Conservation (phyloP, 2,113 vertebrate species). For the Cyanoderma ruficeps region DNA sequence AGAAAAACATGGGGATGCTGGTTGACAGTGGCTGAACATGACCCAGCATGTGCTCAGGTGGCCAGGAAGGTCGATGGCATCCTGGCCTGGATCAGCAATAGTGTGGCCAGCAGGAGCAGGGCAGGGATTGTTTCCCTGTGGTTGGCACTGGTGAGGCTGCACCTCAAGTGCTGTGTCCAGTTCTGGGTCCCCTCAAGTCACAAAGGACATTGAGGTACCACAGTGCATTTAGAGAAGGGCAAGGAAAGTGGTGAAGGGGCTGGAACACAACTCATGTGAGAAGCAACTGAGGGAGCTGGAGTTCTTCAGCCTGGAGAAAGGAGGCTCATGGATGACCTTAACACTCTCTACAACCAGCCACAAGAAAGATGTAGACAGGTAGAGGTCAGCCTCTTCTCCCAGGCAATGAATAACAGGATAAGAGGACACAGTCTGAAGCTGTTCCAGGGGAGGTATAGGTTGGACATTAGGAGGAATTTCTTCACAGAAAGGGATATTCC, state of each 20-base stretch:
- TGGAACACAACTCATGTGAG: neutral
- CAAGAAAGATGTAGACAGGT: neutral
- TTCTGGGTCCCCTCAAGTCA: neutral
- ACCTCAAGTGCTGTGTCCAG: neutral
- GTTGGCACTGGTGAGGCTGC: neutral
- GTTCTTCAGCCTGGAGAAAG: neutral
- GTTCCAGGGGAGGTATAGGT: neutral
- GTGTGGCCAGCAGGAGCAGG: neutral
- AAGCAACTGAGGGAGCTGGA: neutral
- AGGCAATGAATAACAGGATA: rapidly evolving
- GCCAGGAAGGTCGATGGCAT: neutral
- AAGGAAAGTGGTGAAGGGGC: neutral
- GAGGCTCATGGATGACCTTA: neutral
- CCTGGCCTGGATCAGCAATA: neutral
- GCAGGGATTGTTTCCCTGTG: neutral
- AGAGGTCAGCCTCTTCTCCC: neutral
- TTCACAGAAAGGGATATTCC: neutral
- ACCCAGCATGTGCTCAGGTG: neutral
- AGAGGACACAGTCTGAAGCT: neutral
- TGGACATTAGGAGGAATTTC: neutral
- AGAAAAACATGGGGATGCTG: rapidly evolving
- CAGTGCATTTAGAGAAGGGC: neutral
- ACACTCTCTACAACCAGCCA: too few relatives aligned
- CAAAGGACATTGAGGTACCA: neutral
- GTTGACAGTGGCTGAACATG: neutral